These are phyloP conservation scores for Phalacrocorax brasilianus DNA, from an alignment of 2,113 vertebrate species.

Conservation along the genomic window DNA sequence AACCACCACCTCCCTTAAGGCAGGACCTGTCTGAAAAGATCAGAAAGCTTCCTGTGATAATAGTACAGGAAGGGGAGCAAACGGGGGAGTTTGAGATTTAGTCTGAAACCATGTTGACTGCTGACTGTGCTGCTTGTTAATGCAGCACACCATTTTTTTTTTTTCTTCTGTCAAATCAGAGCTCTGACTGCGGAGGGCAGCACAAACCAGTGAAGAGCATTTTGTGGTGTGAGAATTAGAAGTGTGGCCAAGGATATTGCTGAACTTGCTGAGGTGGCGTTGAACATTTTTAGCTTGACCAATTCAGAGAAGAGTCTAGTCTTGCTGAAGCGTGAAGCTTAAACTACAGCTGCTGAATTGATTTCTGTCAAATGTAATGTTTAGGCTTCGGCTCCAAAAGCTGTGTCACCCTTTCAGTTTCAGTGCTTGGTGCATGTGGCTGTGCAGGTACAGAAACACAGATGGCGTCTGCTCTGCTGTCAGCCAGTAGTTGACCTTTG, in stretches of 20 bases:
- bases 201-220: background rate
- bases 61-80: background rate
- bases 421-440: rapidly evolving
- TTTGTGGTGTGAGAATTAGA: background rate
- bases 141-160: rapidly evolving
- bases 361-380: background rate
- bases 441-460: background rate
- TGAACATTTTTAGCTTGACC: background rate
- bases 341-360: background rate
- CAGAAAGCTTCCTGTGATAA: background rate
- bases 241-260: background rate
- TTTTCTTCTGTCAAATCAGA: background rate
- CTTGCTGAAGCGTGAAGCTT: background rate
- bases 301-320: background rate
- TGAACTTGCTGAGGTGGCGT: background rate
- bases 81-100: rapidly evolving
- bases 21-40: background rate
- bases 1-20: background rate
- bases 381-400: background rate
- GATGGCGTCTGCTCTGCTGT: background rate
- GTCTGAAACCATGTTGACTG: background rate
- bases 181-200: conserved; percentile 35
- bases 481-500: conserved; percentile 43
- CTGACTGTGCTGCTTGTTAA: rapidly evolving
- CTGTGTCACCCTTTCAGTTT: background rate